These are phyloP conservation scores for Oxyscelio sp. DNA, from an alignment of 2,888 invertebrate genomes.

Conservation along the genomic window DNA sequence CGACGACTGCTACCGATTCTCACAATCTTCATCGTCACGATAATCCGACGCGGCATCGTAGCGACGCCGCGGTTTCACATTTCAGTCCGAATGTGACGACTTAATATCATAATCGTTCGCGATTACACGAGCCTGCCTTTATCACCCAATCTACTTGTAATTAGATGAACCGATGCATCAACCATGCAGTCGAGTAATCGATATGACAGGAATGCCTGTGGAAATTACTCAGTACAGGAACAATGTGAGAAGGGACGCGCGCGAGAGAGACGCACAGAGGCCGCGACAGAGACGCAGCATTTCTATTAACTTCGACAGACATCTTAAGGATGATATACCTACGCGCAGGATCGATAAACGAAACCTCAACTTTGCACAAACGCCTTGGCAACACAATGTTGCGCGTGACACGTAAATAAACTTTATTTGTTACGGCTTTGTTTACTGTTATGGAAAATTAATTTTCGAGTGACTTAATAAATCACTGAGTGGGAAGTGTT, in stretches of 20 bases:
- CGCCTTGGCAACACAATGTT: constrained; percentile 20
- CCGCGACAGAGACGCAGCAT: constrained; percentile 39
- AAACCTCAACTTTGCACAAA: constrained; percentile 48
- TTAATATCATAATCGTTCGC: constrained; percentile 47
- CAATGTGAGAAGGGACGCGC: constrained; percentile 69
- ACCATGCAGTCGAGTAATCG: constrained; percentile 63
- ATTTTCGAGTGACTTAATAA: constrained; percentile 13
- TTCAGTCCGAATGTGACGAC: constrained; percentile 39
- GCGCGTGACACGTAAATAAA: constrained; percentile 29
- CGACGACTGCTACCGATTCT: constrained; percentile 21
- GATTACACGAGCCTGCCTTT: constrained; percentile 50
- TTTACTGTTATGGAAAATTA: constrained; percentile 2
- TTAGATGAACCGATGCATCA: constrained; percentile 68
- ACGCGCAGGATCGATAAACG: constrained; percentile 50
- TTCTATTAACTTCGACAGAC: constrained; percentile 60
- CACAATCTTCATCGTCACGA: constrained; percentile 18
- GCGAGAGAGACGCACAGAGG: constrained; percentile 48
- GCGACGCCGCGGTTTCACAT: constrained; percentile 12
- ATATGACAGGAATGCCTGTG: constrained; percentile 67
- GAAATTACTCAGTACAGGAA: constrained; percentile 61
- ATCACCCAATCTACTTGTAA: constrained; percentile 62
- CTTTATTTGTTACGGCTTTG: constrained; percentile 2
- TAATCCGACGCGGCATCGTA: constrained; percentile 12
- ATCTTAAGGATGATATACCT: constrained; percentile 66
- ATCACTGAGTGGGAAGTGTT: not conserved